Conservation (phyloP, 1,140 invertebrate species). For the Proales similis region DNA sequence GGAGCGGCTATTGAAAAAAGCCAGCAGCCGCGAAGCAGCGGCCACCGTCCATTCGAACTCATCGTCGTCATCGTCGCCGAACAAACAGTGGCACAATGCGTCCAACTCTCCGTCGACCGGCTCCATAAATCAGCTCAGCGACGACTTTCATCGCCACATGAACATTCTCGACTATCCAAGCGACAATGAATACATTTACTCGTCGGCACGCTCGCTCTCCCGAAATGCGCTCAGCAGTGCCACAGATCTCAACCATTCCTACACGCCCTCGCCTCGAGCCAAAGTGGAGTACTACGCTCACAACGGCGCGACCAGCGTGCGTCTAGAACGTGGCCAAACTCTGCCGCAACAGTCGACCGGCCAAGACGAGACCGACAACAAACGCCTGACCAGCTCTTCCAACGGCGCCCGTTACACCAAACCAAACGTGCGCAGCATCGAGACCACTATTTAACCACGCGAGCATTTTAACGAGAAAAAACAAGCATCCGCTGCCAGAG, state of each 20-base stretch:
- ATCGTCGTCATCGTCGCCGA: constrained; percentile 11
- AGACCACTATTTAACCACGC: constrained; percentile 25
- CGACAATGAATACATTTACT: constrained; percentile 29
- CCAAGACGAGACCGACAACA: not conserved
- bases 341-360: not conserved
- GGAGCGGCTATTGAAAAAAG: not conserved
- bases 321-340: not conserved
- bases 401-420: constrained; percentile 12
- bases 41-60: constrained; percentile 13
- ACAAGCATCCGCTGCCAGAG: too few species aligned
- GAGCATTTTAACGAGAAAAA: too few species aligned
- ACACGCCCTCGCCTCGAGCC: too few species aligned
- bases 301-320: not conserved
- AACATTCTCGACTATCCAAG: constrained; percentile 9
- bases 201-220: not conserved
- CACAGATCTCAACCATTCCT: not conserved
- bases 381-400: too few species aligned
- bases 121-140: not conserved
- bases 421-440: constrained; percentile 27
- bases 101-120: not conserved
- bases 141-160: not conserved
- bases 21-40: not conserved
- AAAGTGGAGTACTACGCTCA: not conserved
- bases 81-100: not conserved
- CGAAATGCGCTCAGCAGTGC: not conserved